Conservation (phyloP, 2,888 invertebrate genomes). For the Mythimna loreyi region DNA sequence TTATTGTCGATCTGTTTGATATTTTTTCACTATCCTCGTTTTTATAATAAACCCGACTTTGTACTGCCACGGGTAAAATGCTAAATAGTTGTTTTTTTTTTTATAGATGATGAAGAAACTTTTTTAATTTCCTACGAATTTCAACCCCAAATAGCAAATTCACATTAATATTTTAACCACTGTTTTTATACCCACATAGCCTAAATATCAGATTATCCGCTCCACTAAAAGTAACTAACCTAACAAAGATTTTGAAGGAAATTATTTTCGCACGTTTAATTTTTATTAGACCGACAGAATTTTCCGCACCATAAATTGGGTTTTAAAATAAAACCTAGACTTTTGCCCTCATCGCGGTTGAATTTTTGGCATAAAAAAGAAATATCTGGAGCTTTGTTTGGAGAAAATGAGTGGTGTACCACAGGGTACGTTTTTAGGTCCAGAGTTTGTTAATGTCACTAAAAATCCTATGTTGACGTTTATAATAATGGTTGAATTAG, state of each 20-base stretch:
- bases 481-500: background rate
- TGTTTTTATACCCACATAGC: background rate
- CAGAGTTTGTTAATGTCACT: background rate
- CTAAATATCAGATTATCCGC: background rate
- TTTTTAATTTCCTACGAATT: background rate
- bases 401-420: conserved; percentile 18
- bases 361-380: conserved; percentile 29
- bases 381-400: conserved; percentile 23
- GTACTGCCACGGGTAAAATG: background rate
- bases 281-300: conserved; percentile 41
- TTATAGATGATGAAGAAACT: background rate
- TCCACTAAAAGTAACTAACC: conserved; percentile 6
- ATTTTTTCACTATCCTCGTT: background rate
- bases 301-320: conserved; percentile 41
- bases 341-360: conserved; percentile 13
- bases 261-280: conserved; percentile 39
- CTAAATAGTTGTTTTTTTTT: background rate
- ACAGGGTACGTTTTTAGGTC: conserved; percentile 29
- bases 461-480: background rate
- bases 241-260: conserved; percentile 28
- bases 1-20: background rate
- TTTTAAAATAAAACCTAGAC: conserved; percentile 38
- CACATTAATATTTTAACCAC: background rate
- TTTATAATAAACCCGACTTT: background rate
- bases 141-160: background rate